Evolutionary conservation across 2,888 invertebrate species (phyloP), one percentile per base, ranked within the genome.

Genomic region (Eustalomyia histrio): DNA sequence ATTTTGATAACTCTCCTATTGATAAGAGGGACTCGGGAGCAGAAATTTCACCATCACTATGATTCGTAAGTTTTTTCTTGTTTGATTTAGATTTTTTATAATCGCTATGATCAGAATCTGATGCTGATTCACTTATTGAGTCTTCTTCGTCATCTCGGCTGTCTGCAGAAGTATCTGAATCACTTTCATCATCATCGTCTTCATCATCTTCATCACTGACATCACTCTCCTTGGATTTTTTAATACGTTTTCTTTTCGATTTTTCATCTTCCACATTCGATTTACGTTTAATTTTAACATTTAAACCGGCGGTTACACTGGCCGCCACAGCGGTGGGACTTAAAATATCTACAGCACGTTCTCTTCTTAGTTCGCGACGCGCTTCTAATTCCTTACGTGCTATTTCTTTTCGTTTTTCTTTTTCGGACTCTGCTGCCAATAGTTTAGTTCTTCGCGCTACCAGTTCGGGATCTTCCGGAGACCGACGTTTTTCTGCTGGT

Each of bases 391-490:
- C 96, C 69, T 93, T 92, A 21, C 94, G 92, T 0, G 95, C 95
- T 68, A 93, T 93, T 88, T 95, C 94, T 89, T 95, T 96, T 71
- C 95, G 92, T 84, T 95, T 93, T 2, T 94, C 94, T 93, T 94
- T 95, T 91, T 96, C 91, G 35, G 95, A 91, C 86, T 95, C 95
- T 91, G 95, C 95, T 89, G 94, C 94, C 80, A 95, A 88, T 60
- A 95, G 90, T 86, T 94, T 93, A 83, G 94, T 94, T 85, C 94
- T 92, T 84, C 95, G 91, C 88, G 92, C 90, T 91, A 92, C 84
- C 88, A 91, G 86, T 90, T 93, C 90, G 87, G 92, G 86, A 91
- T 90, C 88, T 88, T 91, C 84, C 87, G 90, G 83, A 14, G 84
- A 79, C 35, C 85, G 85, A 3, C 84, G 84, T 10, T 86, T 86